phyloP scores from a whole-genome alignment of 2,888 invertebrate species.

The Salticus scenicus region DNA sequence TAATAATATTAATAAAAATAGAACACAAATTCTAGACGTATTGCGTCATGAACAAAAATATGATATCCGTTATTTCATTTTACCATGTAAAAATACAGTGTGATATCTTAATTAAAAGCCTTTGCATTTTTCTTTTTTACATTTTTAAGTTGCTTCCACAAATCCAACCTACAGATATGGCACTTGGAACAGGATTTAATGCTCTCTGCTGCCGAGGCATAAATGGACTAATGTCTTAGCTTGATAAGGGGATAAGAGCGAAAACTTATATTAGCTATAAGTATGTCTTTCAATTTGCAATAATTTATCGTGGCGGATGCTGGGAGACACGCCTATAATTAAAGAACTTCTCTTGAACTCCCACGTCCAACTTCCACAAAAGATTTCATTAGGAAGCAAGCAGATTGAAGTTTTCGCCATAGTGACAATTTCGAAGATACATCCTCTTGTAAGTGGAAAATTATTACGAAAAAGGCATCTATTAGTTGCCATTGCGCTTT shows the following conservation, averaged over 20 bases:
- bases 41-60: background rate
- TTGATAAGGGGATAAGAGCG: background rate
- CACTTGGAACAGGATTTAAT: background rate
- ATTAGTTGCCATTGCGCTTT: background rate
- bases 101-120: background rate
- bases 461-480: conserved; percentile 7
- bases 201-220: background rate
- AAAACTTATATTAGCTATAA: conserved; percentile 3
- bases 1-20: too few species aligned
- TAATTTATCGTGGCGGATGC: background rate
- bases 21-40: background rate
- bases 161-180: background rate
- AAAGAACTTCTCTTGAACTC: background rate
- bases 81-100: background rate
- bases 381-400: background rate
- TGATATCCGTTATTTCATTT: background rate
- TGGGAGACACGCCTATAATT: conserved; percentile 4
- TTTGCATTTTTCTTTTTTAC: background rate
- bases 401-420: background rate
- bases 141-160: background rate
- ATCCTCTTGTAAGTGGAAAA: conserved; percentile 11
- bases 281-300: conserved; percentile 6
- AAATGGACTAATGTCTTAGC: background rate
- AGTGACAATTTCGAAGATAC: background rate
- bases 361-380: background rate